Percentiles rank a stretch among this genome's conserved stretches.
Evolutionary conservation across 2,888 invertebrate genomes (phyloP).

Genomic region (Calliopum simillimum): DNA sequence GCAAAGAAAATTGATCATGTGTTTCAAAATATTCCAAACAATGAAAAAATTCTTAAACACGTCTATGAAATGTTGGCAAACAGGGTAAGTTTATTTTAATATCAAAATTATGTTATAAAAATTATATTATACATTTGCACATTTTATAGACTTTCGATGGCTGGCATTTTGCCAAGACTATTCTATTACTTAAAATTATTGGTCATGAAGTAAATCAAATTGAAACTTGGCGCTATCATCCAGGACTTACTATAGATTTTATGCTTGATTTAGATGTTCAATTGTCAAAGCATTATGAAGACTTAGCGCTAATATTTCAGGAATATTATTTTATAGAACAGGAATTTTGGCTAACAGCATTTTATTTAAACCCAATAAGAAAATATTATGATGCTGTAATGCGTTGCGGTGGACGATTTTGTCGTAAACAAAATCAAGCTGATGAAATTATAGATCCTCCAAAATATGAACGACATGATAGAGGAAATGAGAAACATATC

Average conservation of each 20-base stretch:
- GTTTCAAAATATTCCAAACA: slow-evolving; percentile 61
- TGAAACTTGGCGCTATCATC: slow-evolving; percentile 63
- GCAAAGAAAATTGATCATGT: slow-evolving; percentile 57
- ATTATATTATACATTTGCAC: background rate
- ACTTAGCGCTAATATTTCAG: slow-evolving; percentile 58
- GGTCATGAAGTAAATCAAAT: slow-evolving; percentile 59
- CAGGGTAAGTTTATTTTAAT: slow-evolving; percentile 45
- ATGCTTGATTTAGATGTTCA: slow-evolving; percentile 58
- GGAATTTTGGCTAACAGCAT: slow-evolving; percentile 63
- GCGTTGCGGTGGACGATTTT: slow-evolving; percentile 57
- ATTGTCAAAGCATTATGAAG: slow-evolving; percentile 57
- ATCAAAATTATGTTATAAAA: background rate
- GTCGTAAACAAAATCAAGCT: slow-evolving; percentile 45
- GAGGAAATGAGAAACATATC: slow-evolving; percentile 28
- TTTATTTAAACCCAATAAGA: slow-evolving; percentile 59
- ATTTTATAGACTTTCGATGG: slow-evolving; percentile 55
- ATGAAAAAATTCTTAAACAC: slow-evolving; percentile 54
- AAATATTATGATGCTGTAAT: slow-evolving; percentile 55
- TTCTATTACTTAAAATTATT: slow-evolving; percentile 59
- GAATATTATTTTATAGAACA: slow-evolving; percentile 61
- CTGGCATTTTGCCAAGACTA: slow-evolving; percentile 63
- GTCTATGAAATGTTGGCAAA: slow-evolving; percentile 56
- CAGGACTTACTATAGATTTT: slow-evolving; percentile 58
- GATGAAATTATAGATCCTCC: slow-evolving; percentile 1
- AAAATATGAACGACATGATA: slow-evolving; percentile 18